Evolutionary conservation across 1,140 invertebrate genomes (phyloP), one percentile per base, ranked within the genome.

Genomic region (Nephila pilipes): DNA sequence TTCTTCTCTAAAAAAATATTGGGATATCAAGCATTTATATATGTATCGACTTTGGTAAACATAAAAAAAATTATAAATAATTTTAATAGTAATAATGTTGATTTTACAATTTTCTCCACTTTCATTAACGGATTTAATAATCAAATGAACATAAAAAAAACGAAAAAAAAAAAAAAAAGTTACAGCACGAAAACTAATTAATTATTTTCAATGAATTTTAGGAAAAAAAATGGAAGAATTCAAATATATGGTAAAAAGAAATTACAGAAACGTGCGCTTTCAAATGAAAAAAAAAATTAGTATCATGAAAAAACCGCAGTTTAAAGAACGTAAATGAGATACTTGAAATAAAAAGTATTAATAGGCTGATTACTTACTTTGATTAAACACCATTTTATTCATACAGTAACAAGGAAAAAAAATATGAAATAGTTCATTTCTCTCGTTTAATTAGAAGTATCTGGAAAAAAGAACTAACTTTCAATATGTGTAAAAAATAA

Each of bases 331-430:
- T 65, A 65, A 65, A 65, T 29, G 25, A 14, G 63, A 5, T 18
- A 75, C 29, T 75, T 75, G 29, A 32, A 75, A 60, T 20, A 75
- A 69, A 69, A 69, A 75, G 8, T 18, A 16, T 60, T 36, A 18
- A 14, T 32, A 75, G 18, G 29, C 29, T 32, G 29, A 75, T 75
- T 75, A 75, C 69, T 75, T 75, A 18, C 29, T 75, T 75, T 75
- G 69, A 75, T 75, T 75, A 75, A 75, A 36, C 14, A 75, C 25
- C 18, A 75, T 36, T 75, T 75, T 75, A 25, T 75, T 75, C 14
- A 32, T 36, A 75, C 25, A 20, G 69, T 18, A 32, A 32, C 10
- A 36, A 6, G 25, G 29, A 36, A 75, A 75, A 75, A 75, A 75
- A 25, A 16, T 75, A 18, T 65, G 8, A 2, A 29, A 25, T 75